A percentile compares a stretch with the other conserved stretches of the same genome.
Conservation (phyloP, 1,140 invertebrate genomes). For the Wasmannia auropunctata region DNA sequence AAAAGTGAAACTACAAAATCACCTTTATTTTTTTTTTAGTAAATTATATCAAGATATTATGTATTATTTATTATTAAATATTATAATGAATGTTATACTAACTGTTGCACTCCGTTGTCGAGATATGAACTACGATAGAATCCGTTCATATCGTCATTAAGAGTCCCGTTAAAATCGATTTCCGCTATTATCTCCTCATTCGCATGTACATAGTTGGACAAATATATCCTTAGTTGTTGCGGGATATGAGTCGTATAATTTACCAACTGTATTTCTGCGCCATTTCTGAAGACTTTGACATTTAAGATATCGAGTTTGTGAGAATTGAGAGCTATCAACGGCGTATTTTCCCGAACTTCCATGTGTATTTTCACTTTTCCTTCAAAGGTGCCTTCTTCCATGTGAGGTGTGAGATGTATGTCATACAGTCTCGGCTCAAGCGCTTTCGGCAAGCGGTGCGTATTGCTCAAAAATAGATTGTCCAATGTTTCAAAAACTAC, state of each 20-base stretch:
- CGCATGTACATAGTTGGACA: not conserved
- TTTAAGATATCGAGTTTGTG: constrained; percentile 66
- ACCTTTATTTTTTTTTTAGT: not conserved
- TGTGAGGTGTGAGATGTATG: constrained; percentile 71
- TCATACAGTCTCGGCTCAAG: constrained; percentile 75
- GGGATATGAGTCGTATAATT: not conserved
- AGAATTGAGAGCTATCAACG: constrained; percentile 75
- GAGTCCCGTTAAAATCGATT: constrained; percentile 84
- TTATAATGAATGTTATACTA: constrained; percentile 48
- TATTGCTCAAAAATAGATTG: constrained; percentile 39
- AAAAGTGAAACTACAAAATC: not conserved
- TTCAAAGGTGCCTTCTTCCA: constrained; percentile 72
- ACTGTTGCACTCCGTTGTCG: constrained; percentile 78
- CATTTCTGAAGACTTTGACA: not conserved
- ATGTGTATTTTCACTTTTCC: constrained; percentile 77
- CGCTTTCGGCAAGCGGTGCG: constrained; percentile 76
- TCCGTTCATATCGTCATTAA: constrained; percentile 87
- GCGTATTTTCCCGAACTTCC: constrained; percentile 13
- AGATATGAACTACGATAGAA: constrained; percentile 89
- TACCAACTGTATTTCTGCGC: not conserved
- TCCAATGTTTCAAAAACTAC: constrained; percentile 69
- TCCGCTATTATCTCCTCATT: constrained; percentile 74
- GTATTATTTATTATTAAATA: not conserved
- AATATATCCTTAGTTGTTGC: constrained; percentile 72
- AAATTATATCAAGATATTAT: not conserved